Conservation (phyloP, 2,113 vertebrate genomes). For the Paracanthobrama guichenoti region DNA sequence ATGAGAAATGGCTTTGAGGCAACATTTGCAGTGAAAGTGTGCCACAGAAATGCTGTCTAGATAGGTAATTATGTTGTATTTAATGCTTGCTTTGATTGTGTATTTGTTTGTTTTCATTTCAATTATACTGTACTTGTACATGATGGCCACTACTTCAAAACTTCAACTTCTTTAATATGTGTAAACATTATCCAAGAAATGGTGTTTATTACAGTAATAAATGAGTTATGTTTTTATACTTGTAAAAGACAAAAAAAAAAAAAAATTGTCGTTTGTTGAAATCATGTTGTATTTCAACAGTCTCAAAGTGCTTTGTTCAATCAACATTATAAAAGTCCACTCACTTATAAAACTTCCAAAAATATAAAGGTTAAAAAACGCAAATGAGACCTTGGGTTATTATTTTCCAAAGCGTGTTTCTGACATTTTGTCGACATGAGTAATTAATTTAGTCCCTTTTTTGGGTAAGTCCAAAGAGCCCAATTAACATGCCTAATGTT, state of each 20-base stretch:
- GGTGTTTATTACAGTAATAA: slow-evolving; percentile 5
- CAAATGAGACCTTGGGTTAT: slow-evolving; percentile 68
- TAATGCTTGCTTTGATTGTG: not conserved
- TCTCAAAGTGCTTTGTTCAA: slow-evolving; percentile 68
- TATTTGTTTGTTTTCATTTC: not conserved
- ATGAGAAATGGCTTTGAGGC: too few relatives aligned
- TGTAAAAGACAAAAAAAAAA: not conserved
- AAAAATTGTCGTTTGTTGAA: not conserved
- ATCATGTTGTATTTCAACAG: slow-evolving; percentile 60
- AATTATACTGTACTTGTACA: not conserved
- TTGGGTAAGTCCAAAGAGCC: slow-evolving; percentile 80
- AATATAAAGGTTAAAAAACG: slow-evolving; percentile 59
- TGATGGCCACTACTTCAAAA: not conserved
- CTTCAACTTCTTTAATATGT: too few relatives aligned
- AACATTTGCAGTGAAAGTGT: not conserved
- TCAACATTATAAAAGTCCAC: slow-evolving; percentile 62
- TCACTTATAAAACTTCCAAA: slow-evolving; percentile 56
- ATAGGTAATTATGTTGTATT: not conserved
- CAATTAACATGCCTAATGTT: slow-evolving; percentile 80
- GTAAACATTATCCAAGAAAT: slow-evolving; percentile 35
- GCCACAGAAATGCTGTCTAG: not conserved
- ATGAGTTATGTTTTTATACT: not conserved
- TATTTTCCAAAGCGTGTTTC: slow-evolving; percentile 74
- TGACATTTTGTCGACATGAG: slow-evolving; percentile 81
- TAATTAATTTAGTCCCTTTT: slow-evolving; percentile 81